Conservation (phyloP, 2,797 vertebrate genomes). For the Myotis vivesi region DNA sequence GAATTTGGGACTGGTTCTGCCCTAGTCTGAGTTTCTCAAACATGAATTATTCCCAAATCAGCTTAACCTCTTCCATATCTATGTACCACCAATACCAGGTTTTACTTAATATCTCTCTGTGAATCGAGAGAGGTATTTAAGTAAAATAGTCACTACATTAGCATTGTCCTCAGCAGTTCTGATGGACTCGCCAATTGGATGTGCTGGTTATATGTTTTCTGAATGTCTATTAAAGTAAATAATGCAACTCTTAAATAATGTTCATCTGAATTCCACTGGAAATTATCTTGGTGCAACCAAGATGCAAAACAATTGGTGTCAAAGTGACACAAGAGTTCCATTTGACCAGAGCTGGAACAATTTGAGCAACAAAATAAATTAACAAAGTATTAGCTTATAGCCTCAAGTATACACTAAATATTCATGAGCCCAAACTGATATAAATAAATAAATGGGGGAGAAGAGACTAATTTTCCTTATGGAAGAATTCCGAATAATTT, state of each 20-base stretch:
- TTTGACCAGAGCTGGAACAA: neutral
- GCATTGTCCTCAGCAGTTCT: neutral
- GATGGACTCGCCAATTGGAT: neutral
- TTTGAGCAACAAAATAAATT: conserved; percentile 20
- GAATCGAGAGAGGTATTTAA: neutral
- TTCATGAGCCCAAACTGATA: neutral
- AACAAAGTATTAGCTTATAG: neutral
- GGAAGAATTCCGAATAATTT: neutral
- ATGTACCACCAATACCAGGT: neutral
- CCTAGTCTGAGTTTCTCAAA: conserved; percentile 24
- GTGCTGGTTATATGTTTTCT: neutral
- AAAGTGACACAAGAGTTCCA: neutral
- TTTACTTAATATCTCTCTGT: conserved; percentile 14
- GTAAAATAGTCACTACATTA: neutral
- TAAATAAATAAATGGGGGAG: neutral
- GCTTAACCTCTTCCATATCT: neutral
- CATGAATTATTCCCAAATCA: conserved; percentile 8
- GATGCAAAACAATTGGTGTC: conserved; percentile 19
- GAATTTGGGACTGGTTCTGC: conserved; percentile 3
- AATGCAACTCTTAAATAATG: neutral
- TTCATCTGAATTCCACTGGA: conserved; percentile 13
- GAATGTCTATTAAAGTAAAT: conserved; percentile 6
- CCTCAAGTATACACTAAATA: neutral
- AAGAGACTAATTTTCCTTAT: neutral
- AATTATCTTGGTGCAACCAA: neutral